Evolutionary conservation across 2,888 invertebrate species (phyloP), one percentile per base, ranked within the genome.

Genomic region (Kryphioiulus occultus): DNA sequence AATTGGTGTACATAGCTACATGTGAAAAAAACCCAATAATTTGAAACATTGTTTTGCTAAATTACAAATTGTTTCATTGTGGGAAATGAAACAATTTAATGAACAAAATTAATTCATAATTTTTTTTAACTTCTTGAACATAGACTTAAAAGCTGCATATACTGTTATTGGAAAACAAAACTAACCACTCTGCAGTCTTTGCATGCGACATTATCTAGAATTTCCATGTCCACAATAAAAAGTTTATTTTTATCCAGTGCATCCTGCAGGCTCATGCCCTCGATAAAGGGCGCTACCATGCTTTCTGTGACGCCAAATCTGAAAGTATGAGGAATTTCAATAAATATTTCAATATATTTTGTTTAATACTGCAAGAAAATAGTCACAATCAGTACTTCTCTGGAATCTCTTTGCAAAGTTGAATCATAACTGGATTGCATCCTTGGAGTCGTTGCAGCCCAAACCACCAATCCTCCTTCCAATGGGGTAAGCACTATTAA

Each of bases 401-500:
- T 39, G 93, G 93, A 44, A 93, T 91, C 88, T 90, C 89, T 68
- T 90, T 92, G 90, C 92, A 92, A n/a, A 92, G 90, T 86, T 90
- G 88, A 42, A 93, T 91, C 47, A 92, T 89, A n/a, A 91, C 91
- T 26, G 92, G 92, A 89, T 93, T 93, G 89, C 92, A 92, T 42
- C 93, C 93, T 88, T 92, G 92, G 7, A 93, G 90, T 47, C 93
- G 90, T 89, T 93, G 93, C 7, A 91, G 90, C 5, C 92, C 93
- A 90, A 93, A 93, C 90, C 91, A 92, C 83, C 91, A 88, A 89
- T 92, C 92, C 88, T 91, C 91, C 85, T 91, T 91, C 92, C 92
- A 92, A 85, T 88, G 89, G 19, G 89, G 88, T 42, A 91, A 88
- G 42, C 90, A 89, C 90, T 91, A 88, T 17, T 89, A 88, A 88